These are phyloP conservation scores for Tachypleus tridentatus DNA, from an alignment of 1,140 invertebrate species.

Conservation along the genomic window DNA sequence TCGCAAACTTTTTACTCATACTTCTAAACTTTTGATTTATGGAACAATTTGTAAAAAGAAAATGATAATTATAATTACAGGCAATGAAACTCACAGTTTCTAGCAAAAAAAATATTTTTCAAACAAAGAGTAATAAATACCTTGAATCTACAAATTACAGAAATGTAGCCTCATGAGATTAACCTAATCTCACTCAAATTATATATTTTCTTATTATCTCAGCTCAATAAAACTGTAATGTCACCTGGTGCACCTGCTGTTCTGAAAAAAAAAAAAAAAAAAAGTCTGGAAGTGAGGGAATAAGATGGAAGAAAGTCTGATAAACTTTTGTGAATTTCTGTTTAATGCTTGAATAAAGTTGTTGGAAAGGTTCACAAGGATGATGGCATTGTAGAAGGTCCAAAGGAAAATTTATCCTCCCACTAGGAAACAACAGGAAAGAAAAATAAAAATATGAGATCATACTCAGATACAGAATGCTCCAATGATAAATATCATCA, in stretches of 20 bases:
- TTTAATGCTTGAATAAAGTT: slow-evolving; percentile 48
- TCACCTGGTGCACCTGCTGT: slow-evolving; percentile 8
- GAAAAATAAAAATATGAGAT: no score
- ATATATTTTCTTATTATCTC: neutral
- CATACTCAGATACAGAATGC: no score
- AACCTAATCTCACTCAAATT: neutral
- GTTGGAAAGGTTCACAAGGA: slow-evolving; percentile 43
- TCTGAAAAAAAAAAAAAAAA: slow-evolving; percentile 42
- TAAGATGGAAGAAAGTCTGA: slow-evolving; percentile 47
- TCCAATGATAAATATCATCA: no score
- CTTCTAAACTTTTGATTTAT: no score
- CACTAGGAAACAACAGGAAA: neutral
- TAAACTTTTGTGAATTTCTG: slow-evolving; percentile 51
- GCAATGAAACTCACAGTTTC: no score
- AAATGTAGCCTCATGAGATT: no score
- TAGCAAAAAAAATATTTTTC: slow-evolving; percentile 1
- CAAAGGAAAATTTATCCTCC: slow-evolving; percentile 23
- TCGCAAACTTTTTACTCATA: no score
- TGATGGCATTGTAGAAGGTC: slow-evolving; percentile 30
- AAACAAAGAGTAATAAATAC: slow-evolving; percentile 5
- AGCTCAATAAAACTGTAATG: slow-evolving; percentile 23
- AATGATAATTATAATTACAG: no score
- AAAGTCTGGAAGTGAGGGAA: slow-evolving; percentile 50
- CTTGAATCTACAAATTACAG: neutral
- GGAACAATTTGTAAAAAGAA: no score